Percentiles rank a stretch among this genome's conserved stretches.
These are phyloP conservation scores for Leptinotarsa undecemlineata DNA, from an alignment of 1,140 invertebrate genomes.

Conservation along the genomic window DNA sequence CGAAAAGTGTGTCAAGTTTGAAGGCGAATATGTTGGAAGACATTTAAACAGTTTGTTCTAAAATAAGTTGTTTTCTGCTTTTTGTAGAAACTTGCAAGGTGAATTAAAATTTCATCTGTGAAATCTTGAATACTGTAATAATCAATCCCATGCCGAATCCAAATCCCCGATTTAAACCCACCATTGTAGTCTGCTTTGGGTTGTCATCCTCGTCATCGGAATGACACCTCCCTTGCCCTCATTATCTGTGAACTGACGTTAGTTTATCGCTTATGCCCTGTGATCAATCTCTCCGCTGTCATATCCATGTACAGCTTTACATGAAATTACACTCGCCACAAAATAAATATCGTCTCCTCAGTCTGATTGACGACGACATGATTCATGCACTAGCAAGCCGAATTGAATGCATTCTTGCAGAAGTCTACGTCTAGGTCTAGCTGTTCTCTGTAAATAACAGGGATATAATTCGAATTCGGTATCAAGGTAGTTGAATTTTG, in stretches of 20 bases:
- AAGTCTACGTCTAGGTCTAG: neutral
- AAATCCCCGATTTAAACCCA: neutral
- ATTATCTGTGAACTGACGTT: conserved; percentile 23
- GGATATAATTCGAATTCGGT: too few species aligned
- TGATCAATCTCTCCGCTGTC: conserved; percentile 26
- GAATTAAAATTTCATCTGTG: too few species aligned
- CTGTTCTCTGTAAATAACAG: too few species aligned
- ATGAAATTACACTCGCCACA: conserved; percentile 28
- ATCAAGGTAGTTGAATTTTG: too few species aligned
- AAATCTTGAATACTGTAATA: too few species aligned
- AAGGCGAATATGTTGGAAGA: too few species aligned
- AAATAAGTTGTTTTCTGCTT: too few species aligned
- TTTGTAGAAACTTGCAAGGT: too few species aligned
- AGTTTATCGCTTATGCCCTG: conserved; percentile 23
- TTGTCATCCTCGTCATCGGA: conserved; percentile 16
- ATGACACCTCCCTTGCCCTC: conserved; percentile 16
- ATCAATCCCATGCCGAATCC: too few species aligned
- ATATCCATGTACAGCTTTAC: conserved; percentile 26
- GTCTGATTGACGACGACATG: conserved; percentile 3
- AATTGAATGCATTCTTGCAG: neutral
- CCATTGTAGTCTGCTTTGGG: neutral
- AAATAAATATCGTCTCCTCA: conserved; percentile 19
- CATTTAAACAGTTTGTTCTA: too few species aligned
- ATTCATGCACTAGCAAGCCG: conserved; percentile 13
- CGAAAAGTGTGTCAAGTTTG: too few species aligned